These are phyloP conservation scores for Hecatera dysodea DNA, from an alignment of 2,888 invertebrate genomes.

Conservation along the genomic window DNA sequence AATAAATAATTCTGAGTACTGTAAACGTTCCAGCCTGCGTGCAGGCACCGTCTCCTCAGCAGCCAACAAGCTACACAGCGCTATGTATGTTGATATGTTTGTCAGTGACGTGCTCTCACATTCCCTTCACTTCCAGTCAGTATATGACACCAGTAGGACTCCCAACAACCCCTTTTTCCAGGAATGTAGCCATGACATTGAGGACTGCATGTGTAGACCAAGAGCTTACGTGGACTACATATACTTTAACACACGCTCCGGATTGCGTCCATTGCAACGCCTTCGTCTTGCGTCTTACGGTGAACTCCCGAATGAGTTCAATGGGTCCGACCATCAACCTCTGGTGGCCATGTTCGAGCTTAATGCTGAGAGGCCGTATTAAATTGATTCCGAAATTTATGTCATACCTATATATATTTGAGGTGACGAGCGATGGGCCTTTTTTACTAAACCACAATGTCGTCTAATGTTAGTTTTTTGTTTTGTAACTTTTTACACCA, in stretches of 20 bases:
- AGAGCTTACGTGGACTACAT: constrained; percentile 20
- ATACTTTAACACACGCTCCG: neutral
- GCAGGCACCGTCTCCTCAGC: neutral
- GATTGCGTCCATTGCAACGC: constrained; percentile 18
- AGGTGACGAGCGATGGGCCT: too few species aligned
- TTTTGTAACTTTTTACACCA: neutral
- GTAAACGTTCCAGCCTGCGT: neutral
- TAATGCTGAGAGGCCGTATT: constrained; percentile 27
- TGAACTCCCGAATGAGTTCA: constrained; percentile 4
- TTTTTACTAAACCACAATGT: neutral
- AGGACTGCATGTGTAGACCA: neutral
- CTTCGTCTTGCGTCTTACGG: neutral
- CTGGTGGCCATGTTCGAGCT: constrained; percentile 24
- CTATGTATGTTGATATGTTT: constrained; percentile 11
- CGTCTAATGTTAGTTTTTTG: neutral
- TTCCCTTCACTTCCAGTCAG: constrained; percentile 19
- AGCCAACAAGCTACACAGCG: constrained; percentile 1
- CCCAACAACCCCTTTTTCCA: neutral
- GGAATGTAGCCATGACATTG: neutral
- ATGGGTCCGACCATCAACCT: constrained; percentile 34
- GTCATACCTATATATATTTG: neutral
- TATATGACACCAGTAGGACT: constrained; percentile 9
- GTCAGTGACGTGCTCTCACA: constrained; percentile 7
- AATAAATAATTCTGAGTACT: constrained; percentile 8
- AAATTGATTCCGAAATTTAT: neutral